These are phyloP conservation scores for Bombus waltoni DNA, from an alignment of 1,140 invertebrate species.

Conservation along the genomic window DNA sequence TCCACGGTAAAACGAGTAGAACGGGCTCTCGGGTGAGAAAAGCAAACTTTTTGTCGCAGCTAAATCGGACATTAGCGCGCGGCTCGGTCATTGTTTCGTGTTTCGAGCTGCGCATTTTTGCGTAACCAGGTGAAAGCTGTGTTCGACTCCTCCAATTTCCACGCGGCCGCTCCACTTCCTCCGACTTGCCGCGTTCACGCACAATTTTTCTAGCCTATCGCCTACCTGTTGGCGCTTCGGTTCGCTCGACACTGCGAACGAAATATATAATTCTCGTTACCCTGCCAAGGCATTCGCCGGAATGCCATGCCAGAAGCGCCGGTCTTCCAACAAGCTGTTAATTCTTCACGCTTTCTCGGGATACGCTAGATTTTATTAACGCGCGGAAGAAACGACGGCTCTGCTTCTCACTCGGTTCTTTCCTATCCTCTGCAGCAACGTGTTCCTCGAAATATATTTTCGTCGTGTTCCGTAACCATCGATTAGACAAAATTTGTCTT, in stretches of 20 bases:
- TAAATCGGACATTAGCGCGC: conserved; percentile 28
- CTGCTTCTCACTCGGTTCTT: too few species aligned
- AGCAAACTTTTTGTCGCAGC: conserved; percentile 14
- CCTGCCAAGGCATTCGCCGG: not conserved
- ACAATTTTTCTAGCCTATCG: conserved; percentile 28
- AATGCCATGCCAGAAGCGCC: not conserved
- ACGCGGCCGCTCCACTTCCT: conserved; percentile 59
- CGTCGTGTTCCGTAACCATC: too few species aligned
- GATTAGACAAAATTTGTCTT: too few species aligned
- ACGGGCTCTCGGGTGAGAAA: conserved; percentile 25
- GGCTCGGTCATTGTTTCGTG: conserved; percentile 60
- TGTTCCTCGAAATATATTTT: too few species aligned
- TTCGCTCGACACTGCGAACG: not conserved
- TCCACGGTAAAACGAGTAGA: not conserved
- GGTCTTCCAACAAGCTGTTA: not conserved
- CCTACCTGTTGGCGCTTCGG: not conserved
- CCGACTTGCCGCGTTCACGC: not conserved
- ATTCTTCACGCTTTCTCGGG: not conserved
- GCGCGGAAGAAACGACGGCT: too few species aligned
- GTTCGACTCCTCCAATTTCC: conserved; percentile 56
- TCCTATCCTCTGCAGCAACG: too few species aligned
- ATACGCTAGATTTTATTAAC: too few species aligned
- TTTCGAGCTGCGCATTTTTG: conserved; percentile 35
- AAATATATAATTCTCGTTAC: not conserved
- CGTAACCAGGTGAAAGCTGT: conserved; percentile 67